Evolutionary conservation across 2,113 vertebrate genomes (phyloP).

Genomic region (Oreotrochilus melanogaster): DNA sequence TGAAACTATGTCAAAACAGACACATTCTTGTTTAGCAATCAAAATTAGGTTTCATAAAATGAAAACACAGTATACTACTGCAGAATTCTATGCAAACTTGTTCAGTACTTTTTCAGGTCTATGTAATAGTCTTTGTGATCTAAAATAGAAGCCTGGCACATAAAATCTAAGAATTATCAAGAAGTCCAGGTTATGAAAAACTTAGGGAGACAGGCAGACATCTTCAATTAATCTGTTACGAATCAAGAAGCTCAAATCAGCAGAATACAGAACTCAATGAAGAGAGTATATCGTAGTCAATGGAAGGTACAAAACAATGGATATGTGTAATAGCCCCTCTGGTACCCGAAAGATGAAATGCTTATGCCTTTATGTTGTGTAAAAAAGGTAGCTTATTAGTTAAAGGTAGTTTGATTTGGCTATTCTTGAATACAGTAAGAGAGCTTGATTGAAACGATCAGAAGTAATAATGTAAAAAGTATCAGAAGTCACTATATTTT

Average conservation of each 20-base stretch:
- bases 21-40: not conserved
- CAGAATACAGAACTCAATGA: not conserved
- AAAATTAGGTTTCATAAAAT: not conserved
- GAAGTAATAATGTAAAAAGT: not conserved
- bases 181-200: not conserved
- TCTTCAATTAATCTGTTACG: too few species aligned
- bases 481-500: not conserved
- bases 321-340: not conserved
- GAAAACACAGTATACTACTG: not conserved
- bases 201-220: too few species aligned
- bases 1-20: not conserved
- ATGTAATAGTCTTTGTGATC: not conserved
- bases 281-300: not conserved
- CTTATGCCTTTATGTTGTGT: not conserved
- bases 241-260: not conserved
- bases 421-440: not conserved
- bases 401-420: not conserved
- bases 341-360: not conserved
- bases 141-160: not conserved
- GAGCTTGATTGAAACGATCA: not conserved
- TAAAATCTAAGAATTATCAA: not conserved
- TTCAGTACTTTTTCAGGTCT: not conserved
- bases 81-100: not conserved
- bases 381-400: not conserved
- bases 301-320: not conserved